phyloP scores from a whole-genome alignment of 2,888 invertebrate species.

The Oasisia sp. region DNA sequence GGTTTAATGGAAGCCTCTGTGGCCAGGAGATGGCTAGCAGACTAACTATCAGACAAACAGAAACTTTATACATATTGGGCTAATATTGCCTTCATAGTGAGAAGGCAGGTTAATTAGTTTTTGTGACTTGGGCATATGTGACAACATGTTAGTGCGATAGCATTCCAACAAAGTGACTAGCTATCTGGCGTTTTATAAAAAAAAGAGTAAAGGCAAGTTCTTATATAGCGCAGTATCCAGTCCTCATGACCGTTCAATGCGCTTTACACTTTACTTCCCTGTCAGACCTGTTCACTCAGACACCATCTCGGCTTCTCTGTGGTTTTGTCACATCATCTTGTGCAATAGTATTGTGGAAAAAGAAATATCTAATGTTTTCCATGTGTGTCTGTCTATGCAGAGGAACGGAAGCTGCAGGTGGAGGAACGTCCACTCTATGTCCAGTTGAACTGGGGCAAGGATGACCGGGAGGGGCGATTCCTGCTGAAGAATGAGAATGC shows the following conservation, averaged over 20 bases:
- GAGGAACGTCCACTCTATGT: conserved; percentile 96
- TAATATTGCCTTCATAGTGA: neutral
- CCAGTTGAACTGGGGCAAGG: conserved; percentile 98
- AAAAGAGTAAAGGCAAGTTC: no score
- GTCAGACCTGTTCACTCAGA: no score
- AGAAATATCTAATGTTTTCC: neutral
- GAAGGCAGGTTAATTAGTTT: neutral
- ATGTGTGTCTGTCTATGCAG: conserved; percentile 62
- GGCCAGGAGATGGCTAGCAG: neutral
- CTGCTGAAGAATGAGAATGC: conserved; percentile 76
- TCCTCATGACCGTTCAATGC: no score
- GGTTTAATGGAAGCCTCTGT: neutral
- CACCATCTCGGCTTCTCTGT: no score
- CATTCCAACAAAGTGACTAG: neutral
- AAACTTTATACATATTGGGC: neutral
- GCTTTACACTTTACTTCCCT: no score
- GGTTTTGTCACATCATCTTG: neutral
- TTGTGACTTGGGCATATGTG: neutral
- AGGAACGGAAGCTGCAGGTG: conserved; percentile 88
- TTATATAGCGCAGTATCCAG: no score
- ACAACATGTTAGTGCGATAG: neutral
- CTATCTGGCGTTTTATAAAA: neutral
- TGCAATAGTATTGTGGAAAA: neutral
- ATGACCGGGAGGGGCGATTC: conserved; percentile 97
- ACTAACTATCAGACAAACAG: neutral